Evolutionary conservation across 1,140 invertebrate species (phyloP).

Genomic region (Heliconius congener): DNA sequence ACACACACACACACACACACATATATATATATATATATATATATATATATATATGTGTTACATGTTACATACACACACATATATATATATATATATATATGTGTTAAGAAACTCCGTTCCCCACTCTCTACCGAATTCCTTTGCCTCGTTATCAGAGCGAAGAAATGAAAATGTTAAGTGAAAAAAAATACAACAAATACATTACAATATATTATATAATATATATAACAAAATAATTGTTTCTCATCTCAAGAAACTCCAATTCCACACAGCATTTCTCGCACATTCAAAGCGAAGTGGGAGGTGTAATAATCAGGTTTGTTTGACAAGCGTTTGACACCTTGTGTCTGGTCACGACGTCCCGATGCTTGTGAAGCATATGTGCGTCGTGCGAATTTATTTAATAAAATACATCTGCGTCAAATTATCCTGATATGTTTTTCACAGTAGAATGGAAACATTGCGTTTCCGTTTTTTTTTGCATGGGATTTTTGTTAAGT

Average conservation of each 20-base stretch:
- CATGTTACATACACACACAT: too few relatives aligned
- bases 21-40: too few relatives aligned
- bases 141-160: too few relatives aligned
- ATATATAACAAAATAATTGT: neutral
- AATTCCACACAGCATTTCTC: neutral
- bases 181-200: too few relatives aligned
- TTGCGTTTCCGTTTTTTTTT: neutral
- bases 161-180: too few relatives aligned
- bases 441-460: neutral
- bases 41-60: too few relatives aligned
- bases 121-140: too few relatives aligned
- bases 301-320: conserved; percentile 26
- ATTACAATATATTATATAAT: neutral
- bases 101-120: too few relatives aligned
- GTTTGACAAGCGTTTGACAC: conserved; percentile 29
- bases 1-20: too few relatives aligned
- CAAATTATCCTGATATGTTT: neutral
- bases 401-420: conserved; percentile 24
- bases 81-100: too few relatives aligned
- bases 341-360: conserved; percentile 20
- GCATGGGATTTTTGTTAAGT: neutral
- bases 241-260: neutral
- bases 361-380: conserved; percentile 7
- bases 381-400: conserved; percentile 14
- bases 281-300: neutral